Percentiles rank a stretch among this genome's conserved stretches.
Evolutionary conservation across 2,797 vertebrate species (phyloP).

Genomic region (Acestrorhynchus altus): DNA sequence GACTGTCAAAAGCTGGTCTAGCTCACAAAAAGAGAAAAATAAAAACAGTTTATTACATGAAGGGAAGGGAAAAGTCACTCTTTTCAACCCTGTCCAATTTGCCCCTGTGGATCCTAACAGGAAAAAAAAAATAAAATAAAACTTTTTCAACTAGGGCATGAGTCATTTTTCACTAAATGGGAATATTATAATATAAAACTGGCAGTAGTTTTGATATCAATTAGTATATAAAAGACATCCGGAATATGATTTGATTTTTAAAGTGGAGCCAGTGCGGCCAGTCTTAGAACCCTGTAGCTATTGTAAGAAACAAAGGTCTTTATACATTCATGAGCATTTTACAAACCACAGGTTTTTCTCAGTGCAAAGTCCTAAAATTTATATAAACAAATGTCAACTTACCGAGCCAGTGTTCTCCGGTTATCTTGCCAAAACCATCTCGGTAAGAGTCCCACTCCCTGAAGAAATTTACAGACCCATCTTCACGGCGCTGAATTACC

Average conservation of each 20-base stretch:
- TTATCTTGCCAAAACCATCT: conserved; percentile 91
- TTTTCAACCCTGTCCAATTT: not conserved
- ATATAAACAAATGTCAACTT: conserved; percentile 17
- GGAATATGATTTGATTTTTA: not conserved
- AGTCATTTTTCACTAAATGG: not conserved
- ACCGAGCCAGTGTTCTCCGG: conserved; percentile 95
- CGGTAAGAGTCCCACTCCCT: conserved; percentile 89
- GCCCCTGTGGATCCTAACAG: not conserved
- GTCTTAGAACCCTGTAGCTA: too few relatives aligned
- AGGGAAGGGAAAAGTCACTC: conserved; percentile 52
- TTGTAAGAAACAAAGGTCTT: too few relatives aligned
- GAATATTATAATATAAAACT: not conserved
- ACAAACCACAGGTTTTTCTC: too few relatives aligned
- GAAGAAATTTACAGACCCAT: conserved; percentile 92
- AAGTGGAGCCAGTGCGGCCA: not conserved
- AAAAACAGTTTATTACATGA: conserved; percentile 31
- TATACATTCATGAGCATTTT: too few relatives aligned
- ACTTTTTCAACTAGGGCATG: not conserved
- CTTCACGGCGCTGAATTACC: conserved; percentile 87
- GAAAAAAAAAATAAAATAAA: not conserved
- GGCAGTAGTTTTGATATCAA: not conserved
- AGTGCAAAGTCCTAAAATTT: too few relatives aligned
- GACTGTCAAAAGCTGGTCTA: conserved; percentile 61
- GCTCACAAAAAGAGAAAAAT: conserved; percentile 45
- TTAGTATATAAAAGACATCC: not conserved